A percentile compares a stretch with the other conserved stretches of the same genome.
These are phyloP conservation scores for Halictus quadricinctus DNA, from an alignment of 2,888 invertebrate species.

Conservation along the genomic window DNA sequence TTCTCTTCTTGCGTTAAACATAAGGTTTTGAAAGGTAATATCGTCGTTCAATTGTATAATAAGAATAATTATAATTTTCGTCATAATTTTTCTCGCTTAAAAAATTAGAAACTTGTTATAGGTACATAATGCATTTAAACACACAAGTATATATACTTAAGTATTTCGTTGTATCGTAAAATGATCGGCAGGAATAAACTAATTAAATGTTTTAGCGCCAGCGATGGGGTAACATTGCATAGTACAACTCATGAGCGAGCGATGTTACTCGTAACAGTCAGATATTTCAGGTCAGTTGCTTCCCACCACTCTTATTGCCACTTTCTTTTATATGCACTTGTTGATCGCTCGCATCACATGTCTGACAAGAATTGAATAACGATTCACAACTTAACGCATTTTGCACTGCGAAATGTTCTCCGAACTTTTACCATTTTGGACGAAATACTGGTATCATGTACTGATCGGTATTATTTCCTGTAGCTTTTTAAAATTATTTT, in stretches of 20 bases:
- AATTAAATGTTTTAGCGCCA: conserved; percentile 17
- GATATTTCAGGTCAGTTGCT: conserved; percentile 38
- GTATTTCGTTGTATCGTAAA: conserved; percentile 50
- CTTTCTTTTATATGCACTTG: conserved; percentile 4
- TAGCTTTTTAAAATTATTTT: conserved; percentile 59
- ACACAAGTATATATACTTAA: conserved; percentile 16
- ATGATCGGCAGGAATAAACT: conserved; percentile 31
- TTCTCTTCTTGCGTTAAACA: background rate
- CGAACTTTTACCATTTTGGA: conserved; percentile 79
- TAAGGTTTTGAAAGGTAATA: conserved; percentile 8
- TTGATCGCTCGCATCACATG: background rate
- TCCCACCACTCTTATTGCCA: conserved; percentile 23
- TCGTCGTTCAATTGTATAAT: conserved; percentile 23
- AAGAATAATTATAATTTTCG: conserved; percentile 28
- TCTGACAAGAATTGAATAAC: conserved; percentile 9
- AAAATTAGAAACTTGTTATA: conserved; percentile 35
- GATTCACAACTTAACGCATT: background rate
- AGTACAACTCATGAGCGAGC: background rate
- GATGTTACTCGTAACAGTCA: background rate
- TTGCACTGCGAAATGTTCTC: conserved; percentile 63
- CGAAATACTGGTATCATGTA: conserved; percentile 81
- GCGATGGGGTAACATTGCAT: conserved; percentile 20
- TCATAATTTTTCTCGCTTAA: conserved; percentile 2
- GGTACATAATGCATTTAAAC: conserved; percentile 20
- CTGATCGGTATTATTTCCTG: conserved; percentile 75